Evolutionary conservation across 2,113 vertebrate genomes (phyloP).

Genomic region (Archocentrus centrarchus): DNA sequence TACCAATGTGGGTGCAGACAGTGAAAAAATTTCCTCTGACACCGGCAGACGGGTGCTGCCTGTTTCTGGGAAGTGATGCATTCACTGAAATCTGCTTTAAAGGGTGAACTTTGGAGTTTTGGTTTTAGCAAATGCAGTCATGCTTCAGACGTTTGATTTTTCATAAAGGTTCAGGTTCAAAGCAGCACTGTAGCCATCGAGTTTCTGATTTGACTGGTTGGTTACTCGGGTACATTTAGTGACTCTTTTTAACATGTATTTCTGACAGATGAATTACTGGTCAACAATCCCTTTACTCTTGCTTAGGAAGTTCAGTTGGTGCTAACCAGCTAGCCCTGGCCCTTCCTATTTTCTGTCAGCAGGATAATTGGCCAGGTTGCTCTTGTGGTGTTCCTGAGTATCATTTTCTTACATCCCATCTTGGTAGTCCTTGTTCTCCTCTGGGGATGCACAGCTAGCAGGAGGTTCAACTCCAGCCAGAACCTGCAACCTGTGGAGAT

Average conservation of each 20-base stretch:
- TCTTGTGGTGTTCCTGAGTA: neutral
- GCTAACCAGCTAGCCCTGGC: neutral
- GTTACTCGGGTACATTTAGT: too few species aligned
- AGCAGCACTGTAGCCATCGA: neutral
- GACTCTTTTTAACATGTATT: neutral
- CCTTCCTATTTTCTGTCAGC: too few species aligned
- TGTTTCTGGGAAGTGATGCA: constrained; percentile 7
- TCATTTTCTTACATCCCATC: neutral
- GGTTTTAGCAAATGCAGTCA: neutral
- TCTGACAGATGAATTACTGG: neutral
- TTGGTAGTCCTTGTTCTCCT: neutral
- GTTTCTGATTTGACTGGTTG: too few species aligned
- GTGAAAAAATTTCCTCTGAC: neutral
- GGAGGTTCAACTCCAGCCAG: neutral
- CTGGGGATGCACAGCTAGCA: neutral
- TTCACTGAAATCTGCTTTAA: neutral
- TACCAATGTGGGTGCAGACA: neutral
- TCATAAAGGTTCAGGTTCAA: neutral
- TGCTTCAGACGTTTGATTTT: neutral
- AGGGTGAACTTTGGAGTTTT: neutral
- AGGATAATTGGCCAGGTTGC: neutral
- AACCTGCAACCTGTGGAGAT: neutral
- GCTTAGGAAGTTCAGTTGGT: neutral
- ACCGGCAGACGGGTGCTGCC: neutral
- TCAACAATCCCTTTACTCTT: neutral